Evolutionary conservation across 2,888 invertebrate genomes (phyloP).

Genomic region (Cephus spinipes): DNA sequence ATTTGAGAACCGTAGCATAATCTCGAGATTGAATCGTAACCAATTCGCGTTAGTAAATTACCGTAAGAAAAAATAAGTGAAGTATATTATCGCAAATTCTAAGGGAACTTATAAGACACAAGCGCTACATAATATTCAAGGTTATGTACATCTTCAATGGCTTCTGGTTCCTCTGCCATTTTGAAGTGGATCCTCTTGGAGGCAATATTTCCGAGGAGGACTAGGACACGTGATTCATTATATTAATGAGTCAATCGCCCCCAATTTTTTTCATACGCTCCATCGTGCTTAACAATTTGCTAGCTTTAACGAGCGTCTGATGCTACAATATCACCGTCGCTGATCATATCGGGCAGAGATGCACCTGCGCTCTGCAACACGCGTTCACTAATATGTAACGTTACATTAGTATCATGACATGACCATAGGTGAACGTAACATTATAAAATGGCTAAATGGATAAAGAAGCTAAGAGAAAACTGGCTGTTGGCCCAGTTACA

Average conservation of each 20-base stretch:
- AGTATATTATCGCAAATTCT: not conserved
- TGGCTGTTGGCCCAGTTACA: not conserved
- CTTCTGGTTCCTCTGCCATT: not conserved
- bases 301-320: constrained; percentile 45
- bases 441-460: not conserved
- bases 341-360: constrained; percentile 52
- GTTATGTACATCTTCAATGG: not conserved
- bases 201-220: not conserved
- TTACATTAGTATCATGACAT: constrained; percentile 5
- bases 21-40: not conserved
- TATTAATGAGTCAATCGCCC: not conserved
- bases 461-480: not conserved
- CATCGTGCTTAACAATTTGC: constrained; percentile 18
- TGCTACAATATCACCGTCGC: constrained; percentile 49
- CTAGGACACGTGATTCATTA: not conserved
- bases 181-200: not conserved
- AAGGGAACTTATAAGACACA: not conserved
- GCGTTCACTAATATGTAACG: constrained; percentile 7
- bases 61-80: not conserved
- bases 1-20: not conserved
- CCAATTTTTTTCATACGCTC: not conserved
- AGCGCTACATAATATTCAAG: not conserved
- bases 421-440: not conserved
- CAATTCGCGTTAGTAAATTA: not conserved
- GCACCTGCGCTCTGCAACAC: constrained; percentile 46